Percentiles rank a stretch among this genome's conserved stretches.
Evolutionary conservation across 2,797 vertebrate genomes (phyloP).

Genomic region (Phoeniculus purpureus): DNA sequence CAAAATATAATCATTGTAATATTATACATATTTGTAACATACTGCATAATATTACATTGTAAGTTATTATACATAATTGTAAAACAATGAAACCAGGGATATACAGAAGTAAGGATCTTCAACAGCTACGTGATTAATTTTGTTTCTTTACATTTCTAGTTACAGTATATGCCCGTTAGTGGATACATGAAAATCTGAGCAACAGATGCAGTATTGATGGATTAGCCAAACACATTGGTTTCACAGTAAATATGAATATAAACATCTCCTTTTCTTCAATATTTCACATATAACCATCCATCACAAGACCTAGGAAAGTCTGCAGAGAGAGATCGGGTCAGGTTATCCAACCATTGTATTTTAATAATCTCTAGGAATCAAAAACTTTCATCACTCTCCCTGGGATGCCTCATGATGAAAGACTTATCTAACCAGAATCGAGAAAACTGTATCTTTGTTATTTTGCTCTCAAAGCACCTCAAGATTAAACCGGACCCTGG

Average conservation of each 20-base stretch:
- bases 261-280: background rate
- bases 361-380: background rate
- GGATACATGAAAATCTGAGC: background rate
- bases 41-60: too few relatives aligned
- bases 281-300: background rate
- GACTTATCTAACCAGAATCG: background rate
- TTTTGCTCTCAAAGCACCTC: background rate
- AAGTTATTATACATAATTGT: too few relatives aligned
- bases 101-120: background rate
- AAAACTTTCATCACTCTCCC: background rate
- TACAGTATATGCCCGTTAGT: accelerated
- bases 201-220: background rate
- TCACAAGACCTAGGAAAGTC: background rate
- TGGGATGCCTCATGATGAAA: background rate
- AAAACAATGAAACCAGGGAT: background rate
- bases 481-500: background rate
- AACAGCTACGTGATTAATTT: background rate
- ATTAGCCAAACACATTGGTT: background rate
- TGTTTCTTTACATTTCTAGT: background rate
- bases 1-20: background rate
- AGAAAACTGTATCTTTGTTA: background rate
- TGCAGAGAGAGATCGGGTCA: background rate
- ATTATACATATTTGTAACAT: too few relatives aligned
- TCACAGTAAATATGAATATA: background rate
- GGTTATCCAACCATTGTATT: background rate